Evolutionary conservation across 2,888 invertebrate species (phyloP), one percentile per base, ranked within the genome.

Genomic region (Physocephala rufipes): DNA sequence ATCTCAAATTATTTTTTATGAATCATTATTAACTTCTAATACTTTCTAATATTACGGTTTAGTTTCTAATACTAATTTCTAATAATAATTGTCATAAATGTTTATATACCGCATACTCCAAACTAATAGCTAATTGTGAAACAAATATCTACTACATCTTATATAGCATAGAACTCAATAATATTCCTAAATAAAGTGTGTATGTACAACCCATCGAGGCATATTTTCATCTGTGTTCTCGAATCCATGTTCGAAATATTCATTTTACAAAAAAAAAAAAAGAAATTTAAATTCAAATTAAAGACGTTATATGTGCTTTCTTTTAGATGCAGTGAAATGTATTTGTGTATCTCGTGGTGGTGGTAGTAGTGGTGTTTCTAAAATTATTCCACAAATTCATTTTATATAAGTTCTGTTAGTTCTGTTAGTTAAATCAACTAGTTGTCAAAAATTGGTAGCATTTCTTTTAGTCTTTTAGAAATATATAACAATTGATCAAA

Each of bases 171-270:
- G 21, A 24, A 21, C 1, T 45, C 45, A 15, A 45, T 45, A 9
- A 45, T 45, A n/a, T n/a, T n/a, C n/a, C n/a, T n/a, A n/a, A n/a
- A n/a, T n/a, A n/a, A 28, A 28, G n/a, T 19, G 12, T 19, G 24
- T 71, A 69, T 72, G 70, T 72, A 66, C 36, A 76, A 76, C 75
- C 76, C 76, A 76, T 76, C 75, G 70, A 69, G 73, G 74, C 74
- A 69, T 72, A 64, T 49, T 67, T 67, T 51, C 2, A 9, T 47
- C 59, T 55, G 19, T 12, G 28, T 21, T 13, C 19, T 28, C 24
- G 13, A 16, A 59, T 15, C 15, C 15, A 16, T 19, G n/a, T 67
- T 58, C n/a, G 2, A 45, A 26, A 67, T 47, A 36, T 7, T 36
- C 9, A 9, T 36, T 7, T n/a, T n/a, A n/a, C n/a, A n/a, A n/a